These are phyloP conservation scores for Pangasius djambal DNA, from an alignment of 2,797 vertebrate genomes.

Conservation along the genomic window DNA sequence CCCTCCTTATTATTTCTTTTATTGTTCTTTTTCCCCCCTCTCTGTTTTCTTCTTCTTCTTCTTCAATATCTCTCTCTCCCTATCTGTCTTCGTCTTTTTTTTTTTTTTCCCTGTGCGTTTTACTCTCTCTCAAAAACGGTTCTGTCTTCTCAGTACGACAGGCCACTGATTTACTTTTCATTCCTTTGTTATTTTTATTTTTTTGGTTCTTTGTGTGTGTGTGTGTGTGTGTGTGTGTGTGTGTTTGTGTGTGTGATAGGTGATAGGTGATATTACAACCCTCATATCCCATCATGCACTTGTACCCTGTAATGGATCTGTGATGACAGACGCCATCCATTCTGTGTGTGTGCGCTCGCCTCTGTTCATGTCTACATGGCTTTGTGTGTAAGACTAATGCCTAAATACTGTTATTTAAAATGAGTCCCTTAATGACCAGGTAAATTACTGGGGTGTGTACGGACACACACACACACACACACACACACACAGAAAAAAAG, in stretches of 20 bases:
- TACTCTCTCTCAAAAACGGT: background rate
- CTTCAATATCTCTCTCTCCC: too few relatives aligned
- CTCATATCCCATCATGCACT: conserved; percentile 30
- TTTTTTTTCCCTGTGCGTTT: background rate
- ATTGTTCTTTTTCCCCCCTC: too few relatives aligned
- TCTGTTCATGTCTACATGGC: background rate
- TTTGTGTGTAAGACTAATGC: conserved; percentile 17
- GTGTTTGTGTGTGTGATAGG: background rate
- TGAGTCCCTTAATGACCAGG: conserved; percentile 69
- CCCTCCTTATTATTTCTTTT: background rate
- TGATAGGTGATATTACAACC: background rate
- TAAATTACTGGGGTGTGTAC: conserved; percentile 72
- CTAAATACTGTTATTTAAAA: conserved; percentile 68
- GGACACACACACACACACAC: conserved; percentile 54
- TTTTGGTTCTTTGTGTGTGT: background rate
- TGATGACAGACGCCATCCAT: conserved; percentile 16
- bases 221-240: background rate
- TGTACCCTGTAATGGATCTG: conserved; percentile 27
- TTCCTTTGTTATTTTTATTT: background rate
- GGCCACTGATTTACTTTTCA: background rate
- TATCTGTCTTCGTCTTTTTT: background rate
- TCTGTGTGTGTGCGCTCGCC: background rate
- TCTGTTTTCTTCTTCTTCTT: background rate
- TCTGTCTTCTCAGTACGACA: background rate
- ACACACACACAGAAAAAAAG: conserved; percentile 44